Percentiles rank a stretch among this genome's conserved stretches.
Evolutionary conservation across 2,888 invertebrate species (phyloP).

Genomic region (Xestobium rufovillosum): DNA sequence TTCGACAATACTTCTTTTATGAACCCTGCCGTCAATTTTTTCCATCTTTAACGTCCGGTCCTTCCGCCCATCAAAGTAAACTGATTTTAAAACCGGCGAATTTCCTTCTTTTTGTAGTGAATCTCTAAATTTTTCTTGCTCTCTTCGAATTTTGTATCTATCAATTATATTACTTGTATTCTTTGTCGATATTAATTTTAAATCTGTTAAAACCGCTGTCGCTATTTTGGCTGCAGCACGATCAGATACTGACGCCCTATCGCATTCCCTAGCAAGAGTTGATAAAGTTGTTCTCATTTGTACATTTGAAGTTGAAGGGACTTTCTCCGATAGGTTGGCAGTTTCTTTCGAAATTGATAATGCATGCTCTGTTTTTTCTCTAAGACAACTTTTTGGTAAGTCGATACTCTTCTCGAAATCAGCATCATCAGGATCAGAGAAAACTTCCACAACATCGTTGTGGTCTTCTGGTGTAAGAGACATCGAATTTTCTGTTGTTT

Average conservation of each 20-base stretch:
- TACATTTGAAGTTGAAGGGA: no score
- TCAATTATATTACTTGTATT: conserved; percentile 11
- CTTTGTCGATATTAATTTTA: conserved; percentile 12
- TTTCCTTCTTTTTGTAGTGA: conserved; percentile 5
- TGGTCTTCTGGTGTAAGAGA: no score
- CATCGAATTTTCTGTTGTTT: no score
- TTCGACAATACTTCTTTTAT: conserved; percentile 17
- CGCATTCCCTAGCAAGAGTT: conserved; percentile 14
- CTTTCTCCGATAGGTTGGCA: no score
- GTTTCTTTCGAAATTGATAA: no score
- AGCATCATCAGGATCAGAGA: no score
- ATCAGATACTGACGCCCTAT: conserved; percentile 17
- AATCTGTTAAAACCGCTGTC: conserved; percentile 15
- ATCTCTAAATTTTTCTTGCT: conserved; percentile 6
- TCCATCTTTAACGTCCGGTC: conserved; percentile 14
- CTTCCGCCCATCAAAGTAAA: conserved; percentile 20
- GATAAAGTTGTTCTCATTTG: no score
- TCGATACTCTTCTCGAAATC: no score
- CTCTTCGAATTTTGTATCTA: conserved; percentile 10
- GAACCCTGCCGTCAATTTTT: conserved; percentile 5
- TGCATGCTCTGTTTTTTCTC: no score
- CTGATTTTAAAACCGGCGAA: conserved; percentile 6
- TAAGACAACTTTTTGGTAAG: no score
- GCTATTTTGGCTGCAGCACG: conserved; percentile 16
- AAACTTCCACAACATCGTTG: no score